Percentiles rank a stretch among this genome's conserved stretches.
phyloP scores from a whole-genome alignment of 1,140 invertebrate genomes.

The Coenobita brevimanus region DNA sequence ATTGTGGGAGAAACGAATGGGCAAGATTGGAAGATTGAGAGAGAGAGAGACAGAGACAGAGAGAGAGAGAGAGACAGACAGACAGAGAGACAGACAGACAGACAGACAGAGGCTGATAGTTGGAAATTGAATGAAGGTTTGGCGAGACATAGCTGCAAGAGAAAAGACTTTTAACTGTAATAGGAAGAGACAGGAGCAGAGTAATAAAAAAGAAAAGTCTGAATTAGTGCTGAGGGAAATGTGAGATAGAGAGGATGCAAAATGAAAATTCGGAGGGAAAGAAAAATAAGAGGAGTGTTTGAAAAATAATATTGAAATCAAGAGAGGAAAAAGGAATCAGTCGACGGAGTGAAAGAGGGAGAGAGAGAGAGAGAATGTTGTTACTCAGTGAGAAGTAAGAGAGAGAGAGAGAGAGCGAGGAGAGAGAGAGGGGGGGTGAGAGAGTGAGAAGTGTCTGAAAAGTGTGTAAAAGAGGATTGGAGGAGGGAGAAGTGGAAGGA shows the following conservation, averaged over 20 bases:
- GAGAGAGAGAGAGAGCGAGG: not conserved
- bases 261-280: not conserved
- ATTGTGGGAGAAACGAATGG: too few species aligned
- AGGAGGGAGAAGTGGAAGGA: not conserved
- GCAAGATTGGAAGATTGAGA: too few species aligned
- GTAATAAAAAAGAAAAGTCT: not conserved
- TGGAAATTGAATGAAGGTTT: not conserved
- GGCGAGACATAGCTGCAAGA: not conserved
- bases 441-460: not conserved
- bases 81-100: not conserved
- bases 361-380: too few species aligned
- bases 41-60: conserved; percentile 31
- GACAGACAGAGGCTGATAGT: not conserved
- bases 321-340: not conserved
- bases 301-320: not conserved
- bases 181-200: not conserved
- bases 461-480: too few species aligned
- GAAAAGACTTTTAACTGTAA: not conserved
- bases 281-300: not conserved
- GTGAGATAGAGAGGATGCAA: not conserved
- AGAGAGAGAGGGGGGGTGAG: not conserved
- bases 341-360: not conserved
- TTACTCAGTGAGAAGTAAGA: too few species aligned
- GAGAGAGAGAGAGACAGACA: conserved; percentile 34
- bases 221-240: not conserved